Percentiles rank a stretch among this genome's conserved stretches.
These are phyloP conservation scores for Hyperoodon ampullatus DNA, from an alignment of 2,113 vertebrate species.

Conservation along the genomic window DNA sequence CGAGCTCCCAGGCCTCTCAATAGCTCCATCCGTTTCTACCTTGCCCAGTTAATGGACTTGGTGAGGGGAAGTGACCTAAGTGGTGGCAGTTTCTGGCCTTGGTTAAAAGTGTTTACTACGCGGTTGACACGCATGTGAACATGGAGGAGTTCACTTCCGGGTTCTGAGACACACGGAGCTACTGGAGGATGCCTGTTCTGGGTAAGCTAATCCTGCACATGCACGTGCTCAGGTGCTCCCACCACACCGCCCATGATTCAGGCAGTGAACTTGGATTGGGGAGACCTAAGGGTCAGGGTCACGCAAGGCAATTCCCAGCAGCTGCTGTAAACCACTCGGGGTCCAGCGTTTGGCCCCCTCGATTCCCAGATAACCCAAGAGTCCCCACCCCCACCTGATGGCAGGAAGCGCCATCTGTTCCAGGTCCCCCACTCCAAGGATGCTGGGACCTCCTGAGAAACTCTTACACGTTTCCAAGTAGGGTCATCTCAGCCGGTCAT, in stretches of 20 bases:
- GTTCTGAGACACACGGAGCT: fast-evolving
- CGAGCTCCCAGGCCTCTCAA: neutral
- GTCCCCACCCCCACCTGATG: neutral
- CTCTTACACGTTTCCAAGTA: fast-evolving
- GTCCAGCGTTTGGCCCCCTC: neutral
- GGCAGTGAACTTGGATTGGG: fast-evolving
- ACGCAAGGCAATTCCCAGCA: neutral
- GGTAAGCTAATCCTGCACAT: fast-evolving
- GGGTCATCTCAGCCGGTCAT: fast-evolving
- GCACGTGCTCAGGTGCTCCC: neutral
- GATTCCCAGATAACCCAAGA: neutral
- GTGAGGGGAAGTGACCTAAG: neutral
- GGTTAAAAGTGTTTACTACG: neutral
- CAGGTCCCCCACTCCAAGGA: no score
- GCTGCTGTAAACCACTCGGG: fast-evolving
- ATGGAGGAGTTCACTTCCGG: no score
- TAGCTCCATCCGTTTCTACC: neutral
- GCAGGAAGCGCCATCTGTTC: neutral
- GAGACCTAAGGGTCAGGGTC: neutral
- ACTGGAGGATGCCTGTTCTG: neutral
- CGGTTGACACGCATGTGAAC: neutral
- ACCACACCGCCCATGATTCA: neutral
- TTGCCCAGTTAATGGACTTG: neutral
- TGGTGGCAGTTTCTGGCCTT: neutral
- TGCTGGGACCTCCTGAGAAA: neutral